Evolutionary conservation across 2,888 invertebrate genomes (phyloP).

Genomic region (Rotaria macrura): DNA sequence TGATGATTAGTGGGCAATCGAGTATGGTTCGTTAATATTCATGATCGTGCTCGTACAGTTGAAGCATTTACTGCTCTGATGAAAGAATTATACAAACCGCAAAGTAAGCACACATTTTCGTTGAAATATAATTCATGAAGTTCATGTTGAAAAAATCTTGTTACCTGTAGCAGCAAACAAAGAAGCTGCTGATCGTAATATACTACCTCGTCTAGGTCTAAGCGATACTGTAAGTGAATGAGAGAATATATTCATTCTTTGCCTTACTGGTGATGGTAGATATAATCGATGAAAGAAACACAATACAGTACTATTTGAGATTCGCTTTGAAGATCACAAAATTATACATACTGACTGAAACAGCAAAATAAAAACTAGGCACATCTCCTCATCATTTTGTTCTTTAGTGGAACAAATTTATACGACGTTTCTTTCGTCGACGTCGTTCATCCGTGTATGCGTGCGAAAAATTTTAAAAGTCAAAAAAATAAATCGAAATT

Average conservation of each 20-base stretch:
- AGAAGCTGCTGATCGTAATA: neutral
- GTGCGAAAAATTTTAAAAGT: neutral
- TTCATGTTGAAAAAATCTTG: neutral
- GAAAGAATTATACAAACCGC: slow-evolving; percentile 18
- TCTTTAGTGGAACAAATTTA: neutral
- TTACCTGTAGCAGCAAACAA: neutral
- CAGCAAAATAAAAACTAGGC: neutral
- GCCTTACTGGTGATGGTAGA: neutral
- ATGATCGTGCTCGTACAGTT: neutral
- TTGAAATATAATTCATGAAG: neutral
- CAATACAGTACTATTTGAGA: neutral
- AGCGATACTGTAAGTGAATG: neutral
- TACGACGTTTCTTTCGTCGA: neutral
- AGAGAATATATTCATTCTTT: neutral
- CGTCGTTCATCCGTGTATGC: neutral
- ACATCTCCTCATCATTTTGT: neutral
- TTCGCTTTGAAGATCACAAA: too few species aligned
- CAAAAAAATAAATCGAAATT: too few species aligned
- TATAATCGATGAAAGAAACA: neutral
- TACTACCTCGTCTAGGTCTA: neutral
- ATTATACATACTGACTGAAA: too few species aligned
- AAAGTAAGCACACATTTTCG: neutral
- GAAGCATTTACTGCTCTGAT: neutral
- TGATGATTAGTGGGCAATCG: neutral
- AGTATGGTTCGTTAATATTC: neutral